Conservation (phyloP, 1,140 invertebrate species). For the Calephelis nemesis region DNA sequence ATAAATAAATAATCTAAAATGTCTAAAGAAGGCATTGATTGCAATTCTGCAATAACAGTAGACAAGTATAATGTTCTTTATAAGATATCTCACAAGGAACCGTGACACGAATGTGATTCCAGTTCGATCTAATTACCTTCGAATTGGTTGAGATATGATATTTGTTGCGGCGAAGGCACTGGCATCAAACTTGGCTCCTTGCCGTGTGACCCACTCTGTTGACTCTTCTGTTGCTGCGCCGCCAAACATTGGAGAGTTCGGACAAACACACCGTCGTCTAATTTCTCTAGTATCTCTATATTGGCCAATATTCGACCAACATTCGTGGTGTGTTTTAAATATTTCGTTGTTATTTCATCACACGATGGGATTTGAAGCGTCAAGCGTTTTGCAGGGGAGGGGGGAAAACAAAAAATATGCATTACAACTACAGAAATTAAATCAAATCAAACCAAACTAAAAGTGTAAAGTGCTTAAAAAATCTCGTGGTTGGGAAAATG, state of each 20-base stretch:
- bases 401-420: constrained; percentile 77
- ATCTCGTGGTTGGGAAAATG: constrained; percentile 76
- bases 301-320: constrained; percentile 50
- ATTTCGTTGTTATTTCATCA: constrained; percentile 68
- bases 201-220: constrained; percentile 58
- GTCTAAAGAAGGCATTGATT: too few relatives aligned
- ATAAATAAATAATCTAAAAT: too few relatives aligned
- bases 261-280: constrained; percentile 89
- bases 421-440: constrained; percentile 79
- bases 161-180: constrained; percentile 96
- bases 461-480: constrained; percentile 34
- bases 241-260: constrained; percentile 88
- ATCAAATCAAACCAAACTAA: constrained; percentile 45
- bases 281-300: constrained; percentile 73
- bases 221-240: constrained; percentile 85
- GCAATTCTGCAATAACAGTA: too few relatives aligned
- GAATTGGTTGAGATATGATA: constrained; percentile 96
- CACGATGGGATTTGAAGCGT: constrained; percentile 76
- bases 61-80: neutral
- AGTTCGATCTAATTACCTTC: constrained; percentile 82
- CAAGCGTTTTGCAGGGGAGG: constrained; percentile 72
- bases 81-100: neutral
- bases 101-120: constrained; percentile 10
- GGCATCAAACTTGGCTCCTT: constrained; percentile 96
- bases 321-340: constrained; percentile 30